These are phyloP conservation scores for Zaprionus camerounensis DNA, from an alignment of 1,140 invertebrate species.

Conservation along the genomic window DNA sequence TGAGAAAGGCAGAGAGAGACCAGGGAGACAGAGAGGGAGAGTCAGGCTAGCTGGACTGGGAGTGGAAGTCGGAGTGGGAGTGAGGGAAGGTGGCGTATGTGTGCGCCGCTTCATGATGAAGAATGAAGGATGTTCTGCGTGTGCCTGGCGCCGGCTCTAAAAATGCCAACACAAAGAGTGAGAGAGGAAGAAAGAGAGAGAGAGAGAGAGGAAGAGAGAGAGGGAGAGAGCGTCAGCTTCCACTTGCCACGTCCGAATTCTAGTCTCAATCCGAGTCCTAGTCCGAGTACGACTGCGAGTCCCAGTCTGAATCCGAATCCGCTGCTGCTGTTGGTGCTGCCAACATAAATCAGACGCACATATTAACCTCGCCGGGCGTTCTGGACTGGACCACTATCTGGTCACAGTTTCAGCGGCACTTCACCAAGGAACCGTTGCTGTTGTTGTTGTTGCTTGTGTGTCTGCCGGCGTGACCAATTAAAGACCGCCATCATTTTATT, in stretches of 20 bases:
- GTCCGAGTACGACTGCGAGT: conserved; percentile 28
- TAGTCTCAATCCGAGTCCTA: conserved; percentile 23
- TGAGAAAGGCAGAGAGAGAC: neutral
- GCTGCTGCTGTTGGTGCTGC: conserved; percentile 42
- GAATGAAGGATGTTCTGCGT: conserved; percentile 77
- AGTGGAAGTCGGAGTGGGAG: neutral
- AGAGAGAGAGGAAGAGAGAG: neutral
- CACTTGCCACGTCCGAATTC: conserved; percentile 25
- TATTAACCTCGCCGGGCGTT: conserved; percentile 66
- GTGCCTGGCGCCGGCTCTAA: conserved; percentile 69
- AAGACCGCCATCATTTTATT: conserved; percentile 77
- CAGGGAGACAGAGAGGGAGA: conserved; percentile 5
- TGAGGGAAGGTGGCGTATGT: conserved; percentile 9
- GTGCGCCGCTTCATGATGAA: conserved; percentile 43
- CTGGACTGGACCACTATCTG: conserved; percentile 43
- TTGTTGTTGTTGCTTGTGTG: conserved; percentile 24
- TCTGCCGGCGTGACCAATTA: conserved; percentile 75
- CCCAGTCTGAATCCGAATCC: conserved; percentile 29
- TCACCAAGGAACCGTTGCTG: conserved; percentile 14
- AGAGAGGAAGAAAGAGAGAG: neutral
- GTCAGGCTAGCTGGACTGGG: neutral
- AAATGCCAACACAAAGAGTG: conserved; percentile 27
- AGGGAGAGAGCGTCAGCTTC: neutral
- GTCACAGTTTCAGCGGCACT: conserved; percentile 43
- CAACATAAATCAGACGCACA: conserved; percentile 77